phyloP scores from a whole-genome alignment of 1,140 invertebrate genomes.

The Aphis gossypii region DNA sequence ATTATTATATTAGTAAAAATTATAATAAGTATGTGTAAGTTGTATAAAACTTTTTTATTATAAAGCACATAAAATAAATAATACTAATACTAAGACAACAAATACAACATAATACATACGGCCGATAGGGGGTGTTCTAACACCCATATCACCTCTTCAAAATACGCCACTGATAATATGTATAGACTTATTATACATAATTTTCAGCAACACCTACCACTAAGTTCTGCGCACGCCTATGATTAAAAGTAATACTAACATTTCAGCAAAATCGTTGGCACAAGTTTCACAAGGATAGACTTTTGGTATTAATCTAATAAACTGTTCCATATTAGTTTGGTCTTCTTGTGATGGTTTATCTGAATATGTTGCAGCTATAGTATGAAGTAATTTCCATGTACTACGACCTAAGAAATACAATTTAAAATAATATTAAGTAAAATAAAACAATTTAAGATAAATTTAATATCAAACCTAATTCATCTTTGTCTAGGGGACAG shows the following conservation, averaged over 20 bases:
- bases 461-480: constrained; percentile 28
- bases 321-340: constrained; percentile 79
- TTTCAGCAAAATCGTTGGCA: constrained; percentile 85
- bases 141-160: too few relatives aligned
- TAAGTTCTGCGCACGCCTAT: too few relatives aligned
- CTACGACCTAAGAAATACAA: constrained; percentile 68
- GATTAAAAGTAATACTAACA: constrained; percentile 68
- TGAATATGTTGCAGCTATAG: constrained; percentile 95
- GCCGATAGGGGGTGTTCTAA: too few relatives aligned
- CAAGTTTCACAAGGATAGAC: constrained; percentile 96
- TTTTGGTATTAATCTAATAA: constrained; percentile 86
- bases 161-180: too few relatives aligned
- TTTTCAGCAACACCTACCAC: too few relatives aligned
- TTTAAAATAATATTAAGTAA: not conserved
- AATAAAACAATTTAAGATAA: not conserved
- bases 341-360: constrained; percentile 80
- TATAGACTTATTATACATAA: too few relatives aligned
- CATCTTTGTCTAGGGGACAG: constrained; percentile 26
- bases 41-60: too few relatives aligned
- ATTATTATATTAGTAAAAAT: too few relatives aligned
- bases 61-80: too few relatives aligned
- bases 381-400: constrained; percentile 95
- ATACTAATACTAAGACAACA: too few relatives aligned
- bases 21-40: too few relatives aligned
- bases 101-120: too few relatives aligned